Base-by-base conservation (phyloP, 2,888 invertebrate genomes). In the Tetragnatha montana region DNA sequence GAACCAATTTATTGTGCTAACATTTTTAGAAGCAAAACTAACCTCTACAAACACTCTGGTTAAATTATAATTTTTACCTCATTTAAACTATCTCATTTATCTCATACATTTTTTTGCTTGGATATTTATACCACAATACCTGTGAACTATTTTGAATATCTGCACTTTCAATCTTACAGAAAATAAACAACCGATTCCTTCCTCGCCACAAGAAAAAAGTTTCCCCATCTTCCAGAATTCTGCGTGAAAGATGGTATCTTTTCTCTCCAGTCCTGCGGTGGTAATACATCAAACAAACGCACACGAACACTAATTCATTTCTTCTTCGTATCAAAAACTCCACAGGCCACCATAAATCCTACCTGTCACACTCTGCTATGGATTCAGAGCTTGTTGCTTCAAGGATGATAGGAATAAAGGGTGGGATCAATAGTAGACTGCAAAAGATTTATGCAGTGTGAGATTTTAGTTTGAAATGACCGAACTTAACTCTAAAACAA, bases 311-410 rank as follows among this genome's bases (percentile, higher is more conserved):
- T 76, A n/a, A 76, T 76, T 76, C 50, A 76, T 76, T 8, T n/a
- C 21, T 8, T n/a, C 21, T 60, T 50, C 76, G 76, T 50, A 76
- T 76, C 50, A 49, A 76, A 50, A 17, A n/a, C 50, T 19, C 50
- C 21, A n/a, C 50, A 76, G 19, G 50, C 76, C n/a, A 50, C 76
- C 76, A 76, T 76, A 50, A 50, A 76, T 76, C 76, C 49, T 76
- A 60, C 17, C 76, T 76, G 76, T 50, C 76, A n/a, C 14, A 76
- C 50, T 50, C 50, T 49, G 35, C 6, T 35, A 35, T 35, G 35
- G 35, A 35, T 35, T 35, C 50, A 49, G 49, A 19, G 50, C 76
- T n/a, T 50, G 17, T 50, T 76, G 76, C 76, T 76, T 76, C 76
- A 19, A n/a, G 22, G 8, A 74, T 17, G 68, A 17, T 68, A 14